Percentiles rank a stretch among this genome's conserved stretches.
Evolutionary conservation across 2,888 invertebrate species (phyloP).

Genomic region (Ceriagrion tenellum): DNA sequence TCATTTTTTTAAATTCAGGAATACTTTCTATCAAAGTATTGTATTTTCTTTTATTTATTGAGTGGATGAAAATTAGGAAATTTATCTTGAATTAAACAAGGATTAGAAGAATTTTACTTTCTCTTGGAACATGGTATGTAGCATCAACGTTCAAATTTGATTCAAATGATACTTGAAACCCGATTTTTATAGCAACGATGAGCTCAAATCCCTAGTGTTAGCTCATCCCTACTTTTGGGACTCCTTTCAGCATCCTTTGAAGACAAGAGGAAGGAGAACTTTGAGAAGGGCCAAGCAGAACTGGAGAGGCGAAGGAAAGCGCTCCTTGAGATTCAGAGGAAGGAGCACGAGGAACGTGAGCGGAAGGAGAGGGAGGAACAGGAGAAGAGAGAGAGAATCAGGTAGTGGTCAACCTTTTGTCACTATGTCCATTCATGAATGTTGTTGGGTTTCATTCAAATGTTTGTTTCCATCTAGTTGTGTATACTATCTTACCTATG

Average conservation of each 20-base stretch:
- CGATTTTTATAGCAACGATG: too few relatives aligned
- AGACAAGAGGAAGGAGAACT: constrained; percentile 97
- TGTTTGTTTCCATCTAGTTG: background rate
- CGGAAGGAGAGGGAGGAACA: constrained; percentile 95
- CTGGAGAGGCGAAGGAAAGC: constrained; percentile 93
- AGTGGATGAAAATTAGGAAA: too few relatives aligned
- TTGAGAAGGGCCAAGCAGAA: constrained; percentile 98
- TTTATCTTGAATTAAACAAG: too few relatives aligned
- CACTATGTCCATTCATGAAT: constrained; percentile 77
- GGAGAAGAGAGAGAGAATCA: constrained; percentile 90
- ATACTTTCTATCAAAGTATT: too few relatives aligned
- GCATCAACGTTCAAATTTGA: too few relatives aligned
- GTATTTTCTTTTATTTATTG: too few relatives aligned
- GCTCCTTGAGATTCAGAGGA: constrained; percentile 92
- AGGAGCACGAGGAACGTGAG: constrained; percentile 96
- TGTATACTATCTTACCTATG: background rate
- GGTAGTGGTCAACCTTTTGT: constrained; percentile 75
- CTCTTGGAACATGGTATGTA: too few relatives aligned
- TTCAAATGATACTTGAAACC: too few relatives aligned
- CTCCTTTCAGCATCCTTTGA: constrained; percentile 87
- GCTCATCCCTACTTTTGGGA: too few relatives aligned
- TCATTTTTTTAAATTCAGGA: too few relatives aligned
- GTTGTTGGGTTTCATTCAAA: background rate
- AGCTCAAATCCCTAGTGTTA: too few relatives aligned
- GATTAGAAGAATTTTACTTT: too few relatives aligned